These are phyloP conservation scores for Erynnis tages DNA, from an alignment of 2,888 invertebrate species.

Conservation along the genomic window DNA sequence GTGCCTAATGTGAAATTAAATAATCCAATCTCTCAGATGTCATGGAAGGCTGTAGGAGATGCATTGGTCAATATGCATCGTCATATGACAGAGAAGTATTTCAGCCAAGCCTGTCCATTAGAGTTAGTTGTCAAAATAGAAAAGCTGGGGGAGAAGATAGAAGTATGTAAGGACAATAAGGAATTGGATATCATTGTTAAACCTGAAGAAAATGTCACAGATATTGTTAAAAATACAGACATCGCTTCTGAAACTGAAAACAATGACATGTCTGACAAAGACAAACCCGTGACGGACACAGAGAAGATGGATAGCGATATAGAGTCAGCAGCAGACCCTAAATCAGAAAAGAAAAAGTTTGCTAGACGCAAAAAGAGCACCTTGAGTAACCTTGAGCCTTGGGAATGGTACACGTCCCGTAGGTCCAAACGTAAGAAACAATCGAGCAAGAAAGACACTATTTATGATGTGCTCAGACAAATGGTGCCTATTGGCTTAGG, in stretches of 20 bases:
- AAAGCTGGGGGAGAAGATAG: slow-evolving; percentile 50
- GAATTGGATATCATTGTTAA: slow-evolving; percentile 52
- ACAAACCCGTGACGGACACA: slow-evolving; percentile 57
- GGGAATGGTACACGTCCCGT: slow-evolving; percentile 88
- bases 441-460: slow-evolving; percentile 81
- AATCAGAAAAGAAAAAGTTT: slow-evolving; percentile 71
- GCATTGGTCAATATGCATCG: slow-evolving; percentile 84
- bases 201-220: slow-evolving; percentile 42
- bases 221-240: slow-evolving; percentile 54
- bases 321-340: slow-evolving; percentile 50
- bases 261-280: slow-evolving; percentile 70
- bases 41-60: slow-evolving; percentile 85
- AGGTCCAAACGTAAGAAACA: slow-evolving; percentile 76
- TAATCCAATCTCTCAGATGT: slow-evolving; percentile 80
- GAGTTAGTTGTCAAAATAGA: slow-evolving; percentile 61
- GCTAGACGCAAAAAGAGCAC: slow-evolving; percentile 87
- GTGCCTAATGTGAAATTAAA: slow-evolving; percentile 81
- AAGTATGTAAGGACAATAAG: slow-evolving; percentile 64
- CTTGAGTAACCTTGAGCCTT: slow-evolving; percentile 86
- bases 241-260: slow-evolving; percentile 61
- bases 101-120: slow-evolving; percentile 77
- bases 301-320: slow-evolving; percentile 52
- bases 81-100: slow-evolving; percentile 82
- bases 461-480: slow-evolving; percentile 85
- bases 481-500: slow-evolving; percentile 84